These are phyloP conservation scores for Nipponacmea schrenckii DNA, from an alignment of 2,888 invertebrate species.

Conservation along the genomic window DNA sequence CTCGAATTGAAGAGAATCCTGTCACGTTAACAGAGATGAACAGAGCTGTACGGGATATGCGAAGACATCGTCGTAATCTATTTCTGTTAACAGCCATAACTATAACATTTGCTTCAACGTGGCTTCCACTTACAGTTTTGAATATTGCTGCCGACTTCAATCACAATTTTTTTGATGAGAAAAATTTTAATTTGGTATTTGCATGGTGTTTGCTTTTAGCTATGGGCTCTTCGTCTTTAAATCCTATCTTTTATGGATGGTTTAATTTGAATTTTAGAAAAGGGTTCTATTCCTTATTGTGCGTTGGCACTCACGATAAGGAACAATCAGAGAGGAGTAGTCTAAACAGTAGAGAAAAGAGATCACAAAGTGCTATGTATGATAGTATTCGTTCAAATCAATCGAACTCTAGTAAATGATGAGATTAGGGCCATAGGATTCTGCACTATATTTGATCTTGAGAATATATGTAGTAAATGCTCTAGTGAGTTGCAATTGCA, in stretches of 20 bases:
- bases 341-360: background rate
- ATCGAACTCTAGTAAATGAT: background rate
- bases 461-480: too few relatives aligned
- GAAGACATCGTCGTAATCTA: slow-evolving; percentile 62
- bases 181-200: slow-evolving; percentile 64
- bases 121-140: slow-evolving; percentile 61
- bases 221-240: slow-evolving; percentile 57
- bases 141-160: slow-evolving; percentile 60
- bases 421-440: too few relatives aligned
- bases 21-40: slow-evolving; percentile 37
- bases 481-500: too few relatives aligned
- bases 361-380: background rate
- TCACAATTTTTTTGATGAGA: slow-evolving; percentile 45
- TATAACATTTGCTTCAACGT: slow-evolving; percentile 57
- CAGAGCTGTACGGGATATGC: slow-evolving; percentile 47
- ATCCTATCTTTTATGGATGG: slow-evolving; percentile 62
- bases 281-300: slow-evolving; percentile 28
- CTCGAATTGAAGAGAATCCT: slow-evolving; percentile 58
- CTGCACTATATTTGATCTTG: too few relatives aligned
- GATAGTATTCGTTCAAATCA: background rate
- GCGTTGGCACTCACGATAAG: background rate
- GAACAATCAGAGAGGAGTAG: background rate
- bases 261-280: slow-evolving; percentile 57
- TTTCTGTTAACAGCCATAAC: slow-evolving; percentile 63
- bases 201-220: slow-evolving; percentile 57